Conservation (phyloP, 2,113 vertebrate genomes). For the Morone saxatilis region DNA sequence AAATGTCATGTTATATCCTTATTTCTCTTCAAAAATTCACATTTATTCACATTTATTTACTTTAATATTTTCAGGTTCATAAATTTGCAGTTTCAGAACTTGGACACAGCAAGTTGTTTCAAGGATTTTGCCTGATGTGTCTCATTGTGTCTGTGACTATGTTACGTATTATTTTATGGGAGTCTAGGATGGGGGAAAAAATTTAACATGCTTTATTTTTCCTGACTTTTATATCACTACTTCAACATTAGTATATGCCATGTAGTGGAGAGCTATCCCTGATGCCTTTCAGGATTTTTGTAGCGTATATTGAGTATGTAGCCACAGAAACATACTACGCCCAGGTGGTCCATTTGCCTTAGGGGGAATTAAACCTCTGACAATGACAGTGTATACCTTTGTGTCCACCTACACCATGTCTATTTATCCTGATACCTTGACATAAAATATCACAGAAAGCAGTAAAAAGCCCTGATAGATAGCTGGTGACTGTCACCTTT, state of each 20-base stretch:
- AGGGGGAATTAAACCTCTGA: conserved; percentile 9
- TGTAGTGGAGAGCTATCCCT: neutral
- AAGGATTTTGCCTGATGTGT: too few relatives aligned
- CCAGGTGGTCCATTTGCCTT: neutral
- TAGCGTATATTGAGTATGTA: neutral
- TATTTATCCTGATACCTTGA: neutral
- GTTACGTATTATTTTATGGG: too few relatives aligned
- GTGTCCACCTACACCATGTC: neutral
- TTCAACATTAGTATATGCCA: conserved; percentile 3
- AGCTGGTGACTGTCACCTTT: conserved; percentile 43
- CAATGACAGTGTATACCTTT: neutral
- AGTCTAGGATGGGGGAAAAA: conserved; percentile 5
- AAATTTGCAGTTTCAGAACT: too few relatives aligned
- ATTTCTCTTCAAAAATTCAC: too few relatives aligned
- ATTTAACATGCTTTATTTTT: conserved; percentile 18
- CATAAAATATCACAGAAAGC: conserved; percentile 27
- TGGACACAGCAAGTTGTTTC: too few relatives aligned
- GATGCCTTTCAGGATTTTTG: neutral
- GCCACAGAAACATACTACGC: neutral
- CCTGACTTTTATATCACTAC: neutral
- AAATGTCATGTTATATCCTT: neutral
- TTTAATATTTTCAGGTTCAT: too few relatives aligned
- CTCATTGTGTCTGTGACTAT: too few relatives aligned
- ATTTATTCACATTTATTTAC: too few relatives aligned
- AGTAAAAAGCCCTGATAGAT: conserved; percentile 19